Evolutionary conservation across 2,888 invertebrate species (phyloP), one percentile per base, ranked within the genome.

Genomic region (Parnassius mnemosyne): DNA sequence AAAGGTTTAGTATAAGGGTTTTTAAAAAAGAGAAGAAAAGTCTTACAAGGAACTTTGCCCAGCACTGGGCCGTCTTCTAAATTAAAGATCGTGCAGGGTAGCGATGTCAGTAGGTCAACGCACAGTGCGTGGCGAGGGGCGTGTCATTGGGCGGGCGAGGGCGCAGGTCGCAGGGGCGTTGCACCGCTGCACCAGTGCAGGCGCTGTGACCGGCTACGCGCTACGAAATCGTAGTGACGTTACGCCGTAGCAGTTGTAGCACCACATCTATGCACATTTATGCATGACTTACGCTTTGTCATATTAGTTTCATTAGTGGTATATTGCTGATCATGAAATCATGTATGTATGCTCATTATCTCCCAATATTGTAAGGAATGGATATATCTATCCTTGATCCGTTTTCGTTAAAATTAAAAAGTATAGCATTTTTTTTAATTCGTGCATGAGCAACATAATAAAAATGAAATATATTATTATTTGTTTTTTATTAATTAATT

Each of bases 41-140:
- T 50, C 41, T 51, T 25, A 16, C 10, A 44, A 41, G 73, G 70
- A 71, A 69, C 73, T 72, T 71, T 65, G 68, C 68, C 73, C 69
- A 67, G 63, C 72, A 76, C 71, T 81, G 80, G 71, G 76, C 71
- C 78, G 81, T 76, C 76, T 79, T 84, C 74, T 81, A 81, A 85
- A 85, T 87, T 84, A 89, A 87, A 89, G 87, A 89, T 89, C 92
- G 91, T 87, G 83, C 85, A 86, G 85, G 83, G 80, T 80, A 76
- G 73, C 79, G 81, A 80, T 88, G 88, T 89, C 88, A 90, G 87
- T 90, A 86, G 90, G 89, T 90, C 90, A 86, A 85, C 86, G 89
- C 88, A 89, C 87, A 85, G 88, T 87, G 90, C 90, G 90, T 87
- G 83, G 77, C 69, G 75, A 69, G 74, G 69, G 76, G 75, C 72